These are phyloP conservation scores for Coryphaenoides rupestris DNA, from an alignment of 2,113 vertebrate genomes.

Conservation along the genomic window DNA sequence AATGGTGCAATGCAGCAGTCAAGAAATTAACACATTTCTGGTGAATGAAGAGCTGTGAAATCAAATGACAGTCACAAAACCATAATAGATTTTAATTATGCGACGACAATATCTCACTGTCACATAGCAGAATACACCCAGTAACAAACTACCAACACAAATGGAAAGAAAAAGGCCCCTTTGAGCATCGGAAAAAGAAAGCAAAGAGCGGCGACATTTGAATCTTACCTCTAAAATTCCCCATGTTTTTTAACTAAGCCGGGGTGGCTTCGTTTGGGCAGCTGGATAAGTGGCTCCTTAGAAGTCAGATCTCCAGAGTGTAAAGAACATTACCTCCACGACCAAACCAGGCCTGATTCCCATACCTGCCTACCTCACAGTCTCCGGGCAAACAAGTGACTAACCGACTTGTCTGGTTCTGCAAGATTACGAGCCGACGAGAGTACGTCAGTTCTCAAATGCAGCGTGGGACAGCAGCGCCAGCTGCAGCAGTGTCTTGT, in stretches of 20 bases:
- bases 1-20: too few relatives aligned
- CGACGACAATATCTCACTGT: too few relatives aligned
- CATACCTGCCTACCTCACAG: constrained; percentile 4
- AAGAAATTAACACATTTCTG: too few relatives aligned
- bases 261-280: constrained; percentile 25
- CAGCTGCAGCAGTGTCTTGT: constrained; percentile 21
- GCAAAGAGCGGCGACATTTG: too few relatives aligned
- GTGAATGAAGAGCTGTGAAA: too few relatives aligned
- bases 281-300: constrained; percentile 20
- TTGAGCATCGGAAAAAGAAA: constrained; percentile 22
- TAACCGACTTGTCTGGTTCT: constrained; percentile 50
- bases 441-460: constrained; percentile 30
- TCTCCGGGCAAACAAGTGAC: constrained; percentile 28
- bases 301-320: constrained; percentile 17
- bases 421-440: constrained; percentile 54
- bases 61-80: too few relatives aligned
- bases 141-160: too few relatives aligned
- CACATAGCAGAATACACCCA: too few relatives aligned
- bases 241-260: constrained; percentile 43
- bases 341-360: not conserved
- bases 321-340: constrained; percentile 24
- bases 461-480: constrained; percentile 10
- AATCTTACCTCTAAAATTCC: constrained; percentile 56
- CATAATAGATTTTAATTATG: too few relatives aligned
- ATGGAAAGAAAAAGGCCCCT: not conserved